A percentile compares a stretch with the other conserved stretches of the same genome.
Conservation (phyloP, 2,888 invertebrate genomes). For the Diarsia rubi region DNA sequence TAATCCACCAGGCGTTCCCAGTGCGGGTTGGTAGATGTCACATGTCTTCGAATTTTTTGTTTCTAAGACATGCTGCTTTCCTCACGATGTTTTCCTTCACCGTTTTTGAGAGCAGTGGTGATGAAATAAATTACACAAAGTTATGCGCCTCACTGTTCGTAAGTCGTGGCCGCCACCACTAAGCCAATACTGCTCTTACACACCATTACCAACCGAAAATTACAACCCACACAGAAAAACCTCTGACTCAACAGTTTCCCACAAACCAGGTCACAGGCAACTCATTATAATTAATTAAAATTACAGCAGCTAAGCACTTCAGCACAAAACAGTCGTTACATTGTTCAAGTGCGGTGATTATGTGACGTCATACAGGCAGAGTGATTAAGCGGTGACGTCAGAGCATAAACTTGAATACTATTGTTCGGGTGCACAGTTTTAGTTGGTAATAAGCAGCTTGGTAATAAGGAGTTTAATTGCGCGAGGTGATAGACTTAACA, state of each 20-base stretch:
- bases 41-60: too few relatives aligned
- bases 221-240: conserved; percentile 25
- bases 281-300: conserved; percentile 61
- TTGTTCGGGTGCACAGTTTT: conserved; percentile 17
- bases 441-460: conserved; percentile 4
- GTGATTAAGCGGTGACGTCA: conserved; percentile 56
- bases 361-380: conserved; percentile 46
- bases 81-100: too few relatives aligned
- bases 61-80: too few relatives aligned
- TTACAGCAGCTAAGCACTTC: conserved; percentile 49
- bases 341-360: conserved; percentile 55
- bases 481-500: neutral
- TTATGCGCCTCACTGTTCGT: too few relatives aligned
- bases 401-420: conserved; percentile 14
- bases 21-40: too few relatives aligned
- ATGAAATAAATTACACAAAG: too few relatives aligned
- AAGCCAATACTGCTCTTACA: too few relatives aligned
- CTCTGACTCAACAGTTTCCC: conserved; percentile 45
- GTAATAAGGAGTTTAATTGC: neutral
- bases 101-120: too few relatives aligned
- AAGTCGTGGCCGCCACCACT: too few relatives aligned
- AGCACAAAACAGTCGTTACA: conserved; percentile 58
- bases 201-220: conserved; percentile 21
- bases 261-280: conserved; percentile 47
- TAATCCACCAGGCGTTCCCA: too few relatives aligned